Conservation (phyloP, 2,888 invertebrate genomes). For the Malachius bipustulatus region DNA sequence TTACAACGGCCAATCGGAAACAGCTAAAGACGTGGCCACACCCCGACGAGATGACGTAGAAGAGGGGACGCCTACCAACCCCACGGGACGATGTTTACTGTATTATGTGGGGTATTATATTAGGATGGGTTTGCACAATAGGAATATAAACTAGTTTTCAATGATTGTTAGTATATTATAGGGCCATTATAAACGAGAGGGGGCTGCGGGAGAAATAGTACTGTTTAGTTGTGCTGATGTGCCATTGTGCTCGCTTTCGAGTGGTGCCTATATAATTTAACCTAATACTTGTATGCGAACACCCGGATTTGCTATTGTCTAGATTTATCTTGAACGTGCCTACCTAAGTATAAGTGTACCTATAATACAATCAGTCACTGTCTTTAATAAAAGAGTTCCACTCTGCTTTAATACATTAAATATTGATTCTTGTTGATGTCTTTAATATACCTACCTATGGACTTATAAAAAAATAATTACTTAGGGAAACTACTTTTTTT, state of each 20-base stretch:
- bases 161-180: constrained; percentile 29
- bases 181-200: constrained; percentile 19
- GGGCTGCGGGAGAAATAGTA: constrained; percentile 19
- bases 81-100: constrained; percentile 32
- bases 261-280: constrained; percentile 1
- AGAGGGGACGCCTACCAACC: constrained; percentile 25
- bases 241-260: constrained; percentile 21
- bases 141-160: constrained; percentile 37
- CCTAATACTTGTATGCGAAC: not conserved
- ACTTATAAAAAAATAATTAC: too few species aligned
- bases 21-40: constrained; percentile 17
- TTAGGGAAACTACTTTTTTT: too few species aligned
- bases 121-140: constrained; percentile 29
- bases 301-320: too few species aligned
- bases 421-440: too few species aligned
- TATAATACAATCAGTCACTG: too few species aligned
- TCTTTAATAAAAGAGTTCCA: too few species aligned
- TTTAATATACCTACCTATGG: too few species aligned
- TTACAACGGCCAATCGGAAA: constrained; percentile 30
- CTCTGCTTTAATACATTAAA: too few species aligned
- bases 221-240: constrained; percentile 16
- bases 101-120: constrained; percentile 33
- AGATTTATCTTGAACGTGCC: too few species aligned
- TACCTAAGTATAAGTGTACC: too few species aligned
- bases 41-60: constrained; percentile 21